Evolutionary conservation across 2,797 vertebrate genomes (phyloP), one percentile per base, ranked within the genome.

Genomic region (Arremon aurantiirostris): DNA sequence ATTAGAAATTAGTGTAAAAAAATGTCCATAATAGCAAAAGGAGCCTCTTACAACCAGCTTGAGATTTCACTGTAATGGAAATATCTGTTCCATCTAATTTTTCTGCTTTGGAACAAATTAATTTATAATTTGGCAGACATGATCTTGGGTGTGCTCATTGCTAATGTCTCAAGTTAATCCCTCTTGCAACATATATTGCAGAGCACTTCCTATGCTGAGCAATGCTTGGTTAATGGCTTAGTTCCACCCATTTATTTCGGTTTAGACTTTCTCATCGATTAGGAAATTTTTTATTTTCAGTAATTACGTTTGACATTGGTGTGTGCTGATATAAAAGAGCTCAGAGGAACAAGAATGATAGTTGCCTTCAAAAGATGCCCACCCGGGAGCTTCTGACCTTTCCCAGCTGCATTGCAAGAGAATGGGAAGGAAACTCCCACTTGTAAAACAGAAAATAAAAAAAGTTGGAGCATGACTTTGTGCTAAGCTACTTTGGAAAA

Each of bases 261-360:
- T 94, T 95, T 75, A 69, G 85, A 37, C 65, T 34, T 94, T 76
- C 50, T 61, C 65, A 88, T 82, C 57, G 70, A 91, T 95, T 69
- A 93, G 61, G 76, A 83, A 28, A 1, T 53, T n/a, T 79, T 89
- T 90, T 87, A 28, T 90, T 69, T 78, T 84, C 55, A 55, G 61
- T 85, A 83, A 91, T 95, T 95, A 70, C 4, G 0, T 90, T 79
- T 95, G 94, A 79, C 82, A 72, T 82, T 94, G 80, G 55, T 59
- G 18, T 82, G 85, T 84, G 56, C 72, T 86, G 73, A 81, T 83
- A 69, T 26, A 78, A 86, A 70, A 42, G 59, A 91, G 50, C 76
- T 93, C 0, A 0, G 76, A 92, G 53, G 79, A 94, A 5, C 56
- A 77, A 83, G 60, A 87, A 49, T 57, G 57, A 60, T 94, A 78